Base-by-base conservation (phyloP, 2,888 invertebrate genomes). In the Hirtodrosophila histrioides region DNA sequence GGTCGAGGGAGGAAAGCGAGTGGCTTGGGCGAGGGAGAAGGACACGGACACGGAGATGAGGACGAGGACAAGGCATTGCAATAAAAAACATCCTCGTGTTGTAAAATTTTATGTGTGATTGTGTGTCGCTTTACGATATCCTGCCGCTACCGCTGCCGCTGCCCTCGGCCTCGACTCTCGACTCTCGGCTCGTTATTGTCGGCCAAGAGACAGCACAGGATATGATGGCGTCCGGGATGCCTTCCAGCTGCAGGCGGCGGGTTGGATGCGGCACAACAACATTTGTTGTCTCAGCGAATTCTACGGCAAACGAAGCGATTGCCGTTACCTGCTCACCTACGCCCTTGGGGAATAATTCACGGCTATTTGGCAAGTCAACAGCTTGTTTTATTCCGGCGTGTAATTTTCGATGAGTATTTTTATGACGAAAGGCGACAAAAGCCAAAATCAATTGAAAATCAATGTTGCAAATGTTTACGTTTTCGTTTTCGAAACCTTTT, bases 341-440 rank as follows among this genome's bases (percentile, higher is more conserved):
- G 77, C 86, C 85, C 84, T 77, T 63, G 68, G 88, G 86, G 88
- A 85, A 86, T 88, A 88, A 86, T 88, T 86, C 85, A 85, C 86
- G 86, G 85, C 86, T 88, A 88, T 85, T 85, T 85, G 88, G 85
- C 88, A 86, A 85, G 85, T 85, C 85, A 85, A 88, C 85, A 85
- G 88, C 88, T 85, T 87, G 85, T 85, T 85, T 87, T 78, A 81
- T 78, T 82, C 69, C 54, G 72, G 57, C 83, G 60, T 76, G 83
- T 85, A 82, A 85, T 82, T 82, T 76, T 82, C 86, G 82, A 74
- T 81, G 83, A 85, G 87, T 71, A 75, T 87, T 82, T 87, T 85
- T 87, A 85, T 86, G 88, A 73, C 73, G 57, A 61, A 41, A 61
- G 71, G 74, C 73, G 71, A 75, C 73, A 74, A 67, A 69, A 64